Evolutionary conservation across 2,888 invertebrate species (phyloP).

Genomic region (Nineta flava): DNA sequence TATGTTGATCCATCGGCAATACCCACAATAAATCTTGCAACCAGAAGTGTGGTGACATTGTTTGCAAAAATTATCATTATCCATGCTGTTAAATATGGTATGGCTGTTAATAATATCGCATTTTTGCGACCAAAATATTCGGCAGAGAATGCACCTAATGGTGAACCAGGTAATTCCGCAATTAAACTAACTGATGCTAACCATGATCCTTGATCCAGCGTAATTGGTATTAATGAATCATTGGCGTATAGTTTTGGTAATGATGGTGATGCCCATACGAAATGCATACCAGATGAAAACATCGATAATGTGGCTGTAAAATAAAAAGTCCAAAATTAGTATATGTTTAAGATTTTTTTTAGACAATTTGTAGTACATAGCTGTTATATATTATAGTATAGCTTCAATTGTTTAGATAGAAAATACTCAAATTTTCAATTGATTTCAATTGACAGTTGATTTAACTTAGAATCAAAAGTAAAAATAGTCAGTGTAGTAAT

Average conservation of each 20-base stretch:
- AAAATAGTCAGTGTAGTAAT: not conserved
- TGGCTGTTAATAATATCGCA: slow-evolving; percentile 35
- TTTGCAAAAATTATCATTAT: slow-evolving; percentile 36
- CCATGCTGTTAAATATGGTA: slow-evolving; percentile 41
- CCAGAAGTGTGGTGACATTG: slow-evolving; percentile 34
- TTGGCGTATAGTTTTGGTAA: slow-evolving; percentile 26
- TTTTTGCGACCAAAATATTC: slow-evolving; percentile 42
- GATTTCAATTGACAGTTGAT: not conserved
- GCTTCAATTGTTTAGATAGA: not conserved
- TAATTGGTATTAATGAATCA: slow-evolving; percentile 29
- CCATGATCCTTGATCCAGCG: slow-evolving; percentile 32
- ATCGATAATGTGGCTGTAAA: slow-evolving; percentile 1
- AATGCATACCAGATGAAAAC: slow-evolving; percentile 1
- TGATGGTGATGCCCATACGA: slow-evolving; percentile 36
- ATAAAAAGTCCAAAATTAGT: not conserved
- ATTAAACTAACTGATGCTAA: slow-evolving; percentile 41
- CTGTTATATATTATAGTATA: not conserved
- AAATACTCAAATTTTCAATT: not conserved
- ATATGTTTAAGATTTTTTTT: not conserved
- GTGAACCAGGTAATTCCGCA: slow-evolving; percentile 38
- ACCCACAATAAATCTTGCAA: slow-evolving; percentile 39
- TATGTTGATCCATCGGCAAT: slow-evolving; percentile 25
- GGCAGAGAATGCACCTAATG: slow-evolving; percentile 41
- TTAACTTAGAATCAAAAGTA: not conserved
- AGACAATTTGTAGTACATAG: too few species aligned